These are phyloP conservation scores for Okamejei kenojei DNA, from an alignment of 2,797 vertebrate genomes.

Conservation along the genomic window DNA sequence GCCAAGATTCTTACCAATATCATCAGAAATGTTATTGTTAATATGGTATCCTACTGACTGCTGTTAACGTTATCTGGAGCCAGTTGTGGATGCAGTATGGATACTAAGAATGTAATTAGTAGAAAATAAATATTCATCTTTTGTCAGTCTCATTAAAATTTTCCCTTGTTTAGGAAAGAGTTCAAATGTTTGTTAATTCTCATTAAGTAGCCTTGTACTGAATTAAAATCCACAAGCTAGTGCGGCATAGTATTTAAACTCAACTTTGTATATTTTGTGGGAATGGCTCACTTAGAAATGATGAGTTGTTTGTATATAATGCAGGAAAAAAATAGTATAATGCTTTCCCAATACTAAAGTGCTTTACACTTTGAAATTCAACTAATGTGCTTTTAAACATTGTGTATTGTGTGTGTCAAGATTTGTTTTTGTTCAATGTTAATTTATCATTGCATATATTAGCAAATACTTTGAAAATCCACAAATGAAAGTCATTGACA, in stretches of 20 bases:
- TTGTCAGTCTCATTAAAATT: slow-evolving; percentile 7
- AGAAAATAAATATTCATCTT: neutral
- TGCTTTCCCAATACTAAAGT: slow-evolving; percentile 30
- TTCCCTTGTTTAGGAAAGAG: slow-evolving; percentile 24
- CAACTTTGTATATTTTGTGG: slow-evolving; percentile 36
- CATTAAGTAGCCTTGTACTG: slow-evolving; percentile 18
- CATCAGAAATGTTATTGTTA: neutral
- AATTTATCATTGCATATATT: slow-evolving; percentile 32
- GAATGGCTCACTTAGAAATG: slow-evolving; percentile 17
- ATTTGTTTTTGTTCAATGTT: slow-evolving; percentile 32
- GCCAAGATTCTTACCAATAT: slow-evolving; percentile 5
- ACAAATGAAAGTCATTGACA: slow-evolving; percentile 1
- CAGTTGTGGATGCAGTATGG: slow-evolving; percentile 34
- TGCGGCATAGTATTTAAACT: slow-evolving; percentile 23
- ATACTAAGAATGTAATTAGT: slow-evolving; percentile 30
- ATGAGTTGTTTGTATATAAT: slow-evolving; percentile 36
- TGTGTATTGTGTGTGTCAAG: slow-evolving; percentile 17
- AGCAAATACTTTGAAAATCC: neutral
- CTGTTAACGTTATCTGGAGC: slow-evolving; percentile 6
- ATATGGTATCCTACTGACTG: slow-evolving; percentile 3
- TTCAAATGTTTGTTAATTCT: slow-evolving; percentile 28
- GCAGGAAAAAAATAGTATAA: slow-evolving; percentile 9
- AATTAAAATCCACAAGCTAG: slow-evolving; percentile 25
- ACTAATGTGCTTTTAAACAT: slow-evolving; percentile 24
- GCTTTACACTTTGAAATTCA: slow-evolving; percentile 33